phyloP scores from a whole-genome alignment of 2,888 invertebrate species.

The Diadromus collaris region DNA sequence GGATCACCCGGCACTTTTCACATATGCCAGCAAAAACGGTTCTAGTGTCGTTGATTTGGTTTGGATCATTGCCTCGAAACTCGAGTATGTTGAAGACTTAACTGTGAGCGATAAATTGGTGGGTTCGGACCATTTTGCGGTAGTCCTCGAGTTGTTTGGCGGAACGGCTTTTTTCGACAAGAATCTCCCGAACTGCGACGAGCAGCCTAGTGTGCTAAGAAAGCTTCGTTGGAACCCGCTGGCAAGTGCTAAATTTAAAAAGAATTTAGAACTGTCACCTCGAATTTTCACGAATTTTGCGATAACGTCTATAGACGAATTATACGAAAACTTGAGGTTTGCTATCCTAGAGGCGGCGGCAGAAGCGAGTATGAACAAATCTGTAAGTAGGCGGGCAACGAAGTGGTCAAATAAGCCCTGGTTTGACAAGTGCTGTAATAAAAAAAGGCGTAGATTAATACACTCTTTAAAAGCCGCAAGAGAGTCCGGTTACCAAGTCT shows the following conservation, averaged over 20 bases:
- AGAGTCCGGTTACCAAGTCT: neutral
- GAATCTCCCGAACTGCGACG: no score
- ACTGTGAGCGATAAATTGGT: neutral
- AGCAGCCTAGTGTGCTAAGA: no score
- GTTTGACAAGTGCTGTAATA: neutral
- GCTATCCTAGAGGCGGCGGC: neutral
- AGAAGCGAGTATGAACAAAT: neutral
- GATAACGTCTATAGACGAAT: neutral
- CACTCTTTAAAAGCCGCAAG: neutral
- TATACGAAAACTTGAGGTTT: neutral
- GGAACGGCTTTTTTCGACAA: no score
- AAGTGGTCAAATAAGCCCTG: neutral
- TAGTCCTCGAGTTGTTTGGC: neutral
- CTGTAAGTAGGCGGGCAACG: neutral
- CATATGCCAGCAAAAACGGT: neutral
- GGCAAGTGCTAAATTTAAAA: no score
- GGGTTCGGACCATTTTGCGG: neutral
- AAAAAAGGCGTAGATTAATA: neutral
- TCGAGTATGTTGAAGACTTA: neutral
- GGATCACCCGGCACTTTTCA: no score
- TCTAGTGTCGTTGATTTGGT: neutral
- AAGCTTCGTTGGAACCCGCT: no score
- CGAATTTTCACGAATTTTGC: neutral
- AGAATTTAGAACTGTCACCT: neutral
- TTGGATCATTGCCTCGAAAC: constrained; percentile 5